Evolutionary conservation across 2,888 invertebrate genomes (phyloP).

Genomic region (Macaria notata): DNA sequence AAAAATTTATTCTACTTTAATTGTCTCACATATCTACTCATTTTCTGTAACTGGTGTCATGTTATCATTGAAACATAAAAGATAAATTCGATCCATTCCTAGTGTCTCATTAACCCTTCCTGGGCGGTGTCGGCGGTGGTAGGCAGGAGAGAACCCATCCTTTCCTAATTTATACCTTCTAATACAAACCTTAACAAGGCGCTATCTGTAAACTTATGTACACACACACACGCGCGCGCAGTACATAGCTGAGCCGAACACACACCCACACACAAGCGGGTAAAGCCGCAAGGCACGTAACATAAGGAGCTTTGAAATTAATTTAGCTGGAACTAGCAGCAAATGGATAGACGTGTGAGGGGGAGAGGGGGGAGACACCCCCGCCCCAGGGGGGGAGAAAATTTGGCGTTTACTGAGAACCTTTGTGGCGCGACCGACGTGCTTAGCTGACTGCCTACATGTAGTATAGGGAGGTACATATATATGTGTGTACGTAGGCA

Average conservation of each 20-base stretch:
- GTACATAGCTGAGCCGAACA: conserved; percentile 72
- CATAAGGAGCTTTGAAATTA: conserved; percentile 83
- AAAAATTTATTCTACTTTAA: too few relatives aligned
- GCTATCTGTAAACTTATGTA: conserved; percentile 67
- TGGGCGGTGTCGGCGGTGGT: too few relatives aligned
- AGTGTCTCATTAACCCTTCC: too few relatives aligned
- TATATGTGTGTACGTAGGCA: too few relatives aligned
- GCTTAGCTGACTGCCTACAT: conserved; percentile 49
- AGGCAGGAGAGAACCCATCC: conserved; percentile 39
- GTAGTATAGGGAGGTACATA: too few relatives aligned
- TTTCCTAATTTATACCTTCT: conserved; percentile 74
- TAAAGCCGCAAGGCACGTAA: conserved; percentile 82
- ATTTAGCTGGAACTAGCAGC: conserved; percentile 83
- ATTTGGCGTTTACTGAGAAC: conserved; percentile 78
- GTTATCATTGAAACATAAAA: too few relatives aligned
- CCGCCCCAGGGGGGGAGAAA: conserved; percentile 51
- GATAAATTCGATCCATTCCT: too few relatives aligned
- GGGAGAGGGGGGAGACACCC: conserved; percentile 44
- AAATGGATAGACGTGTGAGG: conserved; percentile 83
- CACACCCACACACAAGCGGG: conserved; percentile 62
- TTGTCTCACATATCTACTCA: too few relatives aligned
- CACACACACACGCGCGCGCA: conserved; percentile 49
- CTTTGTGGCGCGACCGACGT: conserved; percentile 73
- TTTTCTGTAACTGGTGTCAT: too few relatives aligned
- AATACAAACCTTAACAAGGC: conserved; percentile 75